A percentile compares a stretch with the other conserved stretches of the same genome.
Evolutionary conservation across 2,888 invertebrate genomes (phyloP).

Genomic region (Asteroscopus sphinx): DNA sequence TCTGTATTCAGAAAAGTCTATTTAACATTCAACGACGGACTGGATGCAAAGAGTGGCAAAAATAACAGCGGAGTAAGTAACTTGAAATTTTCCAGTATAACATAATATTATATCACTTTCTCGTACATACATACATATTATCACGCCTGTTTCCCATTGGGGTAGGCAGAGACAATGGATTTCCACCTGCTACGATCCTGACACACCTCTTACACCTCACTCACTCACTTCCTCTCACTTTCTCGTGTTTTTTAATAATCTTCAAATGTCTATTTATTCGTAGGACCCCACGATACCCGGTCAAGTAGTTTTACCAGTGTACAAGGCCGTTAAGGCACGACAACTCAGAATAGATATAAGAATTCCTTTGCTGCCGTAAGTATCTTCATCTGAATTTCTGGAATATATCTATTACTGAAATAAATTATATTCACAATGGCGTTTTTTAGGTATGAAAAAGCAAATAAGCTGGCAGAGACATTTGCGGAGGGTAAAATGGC

Average conservation of each 20-base stretch:
- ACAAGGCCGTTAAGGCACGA: conserved; percentile 93
- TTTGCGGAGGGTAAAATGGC: conserved; percentile 61
- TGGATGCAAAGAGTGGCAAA: conserved; percentile 60
- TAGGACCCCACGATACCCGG: conserved; percentile 88
- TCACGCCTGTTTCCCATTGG: too few relatives aligned
- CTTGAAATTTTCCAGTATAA: not conserved
- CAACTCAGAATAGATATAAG: conserved; percentile 87
- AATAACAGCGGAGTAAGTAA: conserved; percentile 76
- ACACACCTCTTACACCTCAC: too few relatives aligned
- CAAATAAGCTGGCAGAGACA: conserved; percentile 82
- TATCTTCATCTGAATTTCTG: conserved; percentile 47
- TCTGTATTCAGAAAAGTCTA: conserved; percentile 90
- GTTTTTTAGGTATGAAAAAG: conserved; percentile 80
- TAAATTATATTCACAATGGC: too few relatives aligned
- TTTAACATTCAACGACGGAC: conserved; percentile 90
- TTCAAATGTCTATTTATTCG: conserved; percentile 42
- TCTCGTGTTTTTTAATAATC: too few relatives aligned
- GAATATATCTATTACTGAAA: too few relatives aligned
- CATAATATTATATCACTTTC: too few relatives aligned
- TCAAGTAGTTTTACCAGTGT: conserved; percentile 92
- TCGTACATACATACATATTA: too few relatives aligned
- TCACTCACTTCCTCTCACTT: too few relatives aligned
- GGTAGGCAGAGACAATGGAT: too few relatives aligned
- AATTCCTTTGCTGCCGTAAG: conserved; percentile 90
- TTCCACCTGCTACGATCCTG: too few relatives aligned